Base-by-base conservation (phyloP, 37 sponge, comb jelly and placozoan genomes). In the Geodia barretti region DNA sequence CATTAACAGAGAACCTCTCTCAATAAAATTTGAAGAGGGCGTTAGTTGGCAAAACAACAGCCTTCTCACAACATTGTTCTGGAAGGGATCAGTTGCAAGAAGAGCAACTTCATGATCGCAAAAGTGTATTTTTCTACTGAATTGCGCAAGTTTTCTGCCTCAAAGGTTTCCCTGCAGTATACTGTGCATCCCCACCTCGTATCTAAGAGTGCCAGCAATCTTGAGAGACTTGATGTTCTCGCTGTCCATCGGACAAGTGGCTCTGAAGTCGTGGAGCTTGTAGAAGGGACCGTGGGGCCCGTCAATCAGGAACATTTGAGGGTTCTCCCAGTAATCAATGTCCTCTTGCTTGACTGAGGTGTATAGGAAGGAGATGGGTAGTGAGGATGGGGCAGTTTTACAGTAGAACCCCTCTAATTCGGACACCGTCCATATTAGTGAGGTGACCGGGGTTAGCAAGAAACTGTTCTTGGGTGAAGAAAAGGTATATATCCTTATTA, bases 251-350 rank as follows among this genome's bases (percentile, higher is more conserved):
- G 70, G 34, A 11, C 66, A 83, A 4, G 91, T 91, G 31, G 86
- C 71, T 25, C 70, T 86, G 79, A 86, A 91, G 60, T 82, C 60
- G 69, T 91, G 72, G 1, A 91, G 91, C 4, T 33, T 19, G 64
- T 78, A 91, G 72, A 74, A 72, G 23, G 91, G 83, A 20, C 87
- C 91, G 2, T 82, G 60, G 3, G 38, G 54, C 0, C 87, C 91
- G 14, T 25, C 19, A 19, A 30, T 28, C 28, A 86, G 77, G 63
- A 64, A 91, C 42, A 68, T 83, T n/a, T 82, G 72, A 31, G 91
- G 91, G 62, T 86, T 86, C 37, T 91, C 87, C 91, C 91, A 91
- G 58, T 59, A 43, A 41, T 41, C 76, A 65, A 73, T 86, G 36
- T 91, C 87, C 28, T 30, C 59, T 24, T 34, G 0, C 42, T 74